Conservation (phyloP, 2,888 invertebrate species). For the Cactoblastis cactorum region DNA sequence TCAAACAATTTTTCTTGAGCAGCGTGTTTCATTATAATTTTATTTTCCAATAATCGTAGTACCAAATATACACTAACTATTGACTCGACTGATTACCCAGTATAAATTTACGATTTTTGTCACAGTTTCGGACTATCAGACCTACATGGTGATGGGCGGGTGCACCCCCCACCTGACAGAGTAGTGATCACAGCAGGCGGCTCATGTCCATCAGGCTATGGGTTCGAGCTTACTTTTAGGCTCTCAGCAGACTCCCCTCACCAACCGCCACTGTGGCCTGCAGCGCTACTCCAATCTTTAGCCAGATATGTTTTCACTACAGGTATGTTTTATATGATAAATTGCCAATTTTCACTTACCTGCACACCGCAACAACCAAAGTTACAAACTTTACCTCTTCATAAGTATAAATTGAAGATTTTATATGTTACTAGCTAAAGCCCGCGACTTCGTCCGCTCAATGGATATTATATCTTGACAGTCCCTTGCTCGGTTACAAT, state of each 20-base stretch:
- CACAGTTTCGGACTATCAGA: slow-evolving; percentile 94
- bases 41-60: no score
- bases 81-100: background rate
- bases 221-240: slow-evolving; percentile 94
- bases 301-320: slow-evolving; percentile 96
- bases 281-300: slow-evolving; percentile 94
- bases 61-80: background rate
- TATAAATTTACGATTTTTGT: no score
- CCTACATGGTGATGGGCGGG: slow-evolving; percentile 95
- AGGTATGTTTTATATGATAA: slow-evolving; percentile 66
- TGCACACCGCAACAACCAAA: no score
- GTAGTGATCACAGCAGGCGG: slow-evolving; percentile 73
- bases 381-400: no score
- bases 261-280: slow-evolving; percentile 96
- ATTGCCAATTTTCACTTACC: no score
- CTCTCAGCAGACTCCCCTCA: slow-evolving; percentile 84
- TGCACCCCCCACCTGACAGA: slow-evolving; percentile 79
- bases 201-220: slow-evolving; percentile 88
- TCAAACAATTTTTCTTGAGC: no score
- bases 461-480: no score
- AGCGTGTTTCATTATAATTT: no score
- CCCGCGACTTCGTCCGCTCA: no score
- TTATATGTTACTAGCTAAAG: no score
- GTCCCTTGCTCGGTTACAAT: no score
- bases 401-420: no score